These are phyloP conservation scores for Drosophila quadrilineata DNA, from an alignment of 1,140 invertebrate species.

Conservation along the genomic window DNA sequence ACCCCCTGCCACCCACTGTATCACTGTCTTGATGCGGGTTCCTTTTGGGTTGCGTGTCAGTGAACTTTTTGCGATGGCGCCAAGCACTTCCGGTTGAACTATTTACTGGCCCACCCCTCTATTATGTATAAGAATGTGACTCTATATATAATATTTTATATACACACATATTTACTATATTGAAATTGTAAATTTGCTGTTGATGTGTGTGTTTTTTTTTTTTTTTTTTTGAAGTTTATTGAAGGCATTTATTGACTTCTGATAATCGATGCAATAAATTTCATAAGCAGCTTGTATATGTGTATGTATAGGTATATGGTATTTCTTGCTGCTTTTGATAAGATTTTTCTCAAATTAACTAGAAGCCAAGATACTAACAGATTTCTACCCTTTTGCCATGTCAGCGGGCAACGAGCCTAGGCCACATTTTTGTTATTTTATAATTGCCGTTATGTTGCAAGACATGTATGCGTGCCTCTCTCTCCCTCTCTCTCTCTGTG, in stretches of 20 bases:
- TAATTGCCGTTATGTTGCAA: conserved; percentile 45
- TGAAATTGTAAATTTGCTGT: background rate
- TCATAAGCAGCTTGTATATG: too few species aligned
- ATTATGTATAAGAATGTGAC: too few species aligned
- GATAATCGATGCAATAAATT: too few species aligned
- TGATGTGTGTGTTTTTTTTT: too few species aligned
- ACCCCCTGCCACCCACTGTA: too few species aligned
- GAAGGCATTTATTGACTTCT: conserved; percentile 5
- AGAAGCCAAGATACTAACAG: conserved; percentile 5
- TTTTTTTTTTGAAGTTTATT: too few species aligned
- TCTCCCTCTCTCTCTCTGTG: background rate
- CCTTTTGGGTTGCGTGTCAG: conserved; percentile 26
- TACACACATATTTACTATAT: too few species aligned
- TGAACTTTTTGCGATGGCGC: conserved; percentile 37
- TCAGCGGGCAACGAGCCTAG: conserved; percentile 1
- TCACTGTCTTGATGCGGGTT: background rate
- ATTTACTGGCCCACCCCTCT: background rate
- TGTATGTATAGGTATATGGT: background rate
- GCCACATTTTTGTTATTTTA: conserved; percentile 53
- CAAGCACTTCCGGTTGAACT: conserved; percentile 26
- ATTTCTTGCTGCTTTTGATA: background rate
- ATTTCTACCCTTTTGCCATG: too few species aligned
- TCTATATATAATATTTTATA: too few species aligned
- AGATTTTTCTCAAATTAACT: conserved; percentile 29
- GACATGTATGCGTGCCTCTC: background rate